Percentiles rank a stretch among this genome's conserved stretches.
These are phyloP conservation scores for Macroteleia sp. DNA, from an alignment of 2,888 invertebrate species.

Conservation along the genomic window DNA sequence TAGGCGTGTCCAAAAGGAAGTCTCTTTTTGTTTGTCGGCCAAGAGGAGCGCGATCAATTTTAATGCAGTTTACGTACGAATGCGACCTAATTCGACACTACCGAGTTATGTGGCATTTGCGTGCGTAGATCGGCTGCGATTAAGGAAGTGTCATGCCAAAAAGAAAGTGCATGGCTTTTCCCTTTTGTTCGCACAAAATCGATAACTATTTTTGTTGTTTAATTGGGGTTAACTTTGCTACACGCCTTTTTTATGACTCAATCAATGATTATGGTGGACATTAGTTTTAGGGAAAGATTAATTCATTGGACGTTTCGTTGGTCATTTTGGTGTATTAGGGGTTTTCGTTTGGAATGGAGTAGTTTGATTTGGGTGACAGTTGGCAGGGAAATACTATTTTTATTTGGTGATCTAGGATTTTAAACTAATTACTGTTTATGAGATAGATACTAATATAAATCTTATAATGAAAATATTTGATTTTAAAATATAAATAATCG, in stretches of 20 bases:
- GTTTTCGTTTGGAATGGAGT: background rate
- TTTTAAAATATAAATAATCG: no score
- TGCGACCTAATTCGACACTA: conserved; percentile 38
- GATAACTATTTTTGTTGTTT: conserved; percentile 22
- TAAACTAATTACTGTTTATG: no score
- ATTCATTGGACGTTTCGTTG: conserved; percentile 2
- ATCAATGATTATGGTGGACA: conserved; percentile 31
- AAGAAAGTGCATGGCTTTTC: conserved; percentile 5
- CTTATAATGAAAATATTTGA: no score
- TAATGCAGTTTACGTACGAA: conserved; percentile 43
- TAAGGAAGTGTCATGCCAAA: conserved; percentile 35
- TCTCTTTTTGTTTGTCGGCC: background rate
- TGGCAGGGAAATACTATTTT: no score
- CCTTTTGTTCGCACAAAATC: conserved; percentile 15
- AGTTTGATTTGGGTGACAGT: conserved; percentile 18
- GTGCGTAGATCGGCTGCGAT: conserved; percentile 55
- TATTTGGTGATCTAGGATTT: no score
- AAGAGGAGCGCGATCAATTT: conserved; percentile 45
- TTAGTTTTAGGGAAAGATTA: conserved; percentile 9
- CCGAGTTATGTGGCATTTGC: conserved; percentile 42
- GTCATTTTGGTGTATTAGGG: background rate
- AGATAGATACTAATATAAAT: no score
- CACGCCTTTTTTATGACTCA: conserved; percentile 46
- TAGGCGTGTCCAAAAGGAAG: conserved; percentile 45
- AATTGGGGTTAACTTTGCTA: conserved; percentile 46